Base-by-base conservation (phyloP, 2,797 vertebrate species). In the Adrianichthys oophorus region DNA sequence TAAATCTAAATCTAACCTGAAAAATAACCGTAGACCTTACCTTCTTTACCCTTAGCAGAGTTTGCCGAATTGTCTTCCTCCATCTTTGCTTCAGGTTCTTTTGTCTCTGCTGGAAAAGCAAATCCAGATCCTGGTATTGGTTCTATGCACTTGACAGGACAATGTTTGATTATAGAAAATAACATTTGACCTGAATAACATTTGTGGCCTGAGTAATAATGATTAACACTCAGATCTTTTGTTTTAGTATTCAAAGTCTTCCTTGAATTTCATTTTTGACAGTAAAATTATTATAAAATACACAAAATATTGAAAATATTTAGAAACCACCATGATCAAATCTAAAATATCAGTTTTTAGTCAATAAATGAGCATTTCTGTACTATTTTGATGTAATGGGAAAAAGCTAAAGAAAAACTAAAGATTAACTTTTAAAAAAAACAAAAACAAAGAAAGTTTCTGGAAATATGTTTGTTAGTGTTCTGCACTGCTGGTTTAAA, bases 11-110 rank as follows among this genome's bases (percentile, higher is more conserved):
- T 66, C 29, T 21, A 56, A 65, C 49, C 59, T 43, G 24, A 62
- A 19, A 14, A 65, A 72, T 73, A 67, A 54, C 10, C 10, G 32
- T 3, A 17, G 41, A 73, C 70, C 77, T 74, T 83, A 87, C 89
- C 86, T 70, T 85, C 74, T 70, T 82, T 80, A 29, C 85, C 80
- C 51, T 74, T 68, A 13, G 60, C 61, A 68, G 61, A 37, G 43
- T 61, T 68, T 7, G 51, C 67, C 41, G 68, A 37, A 29, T 68
- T 45, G 4, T 74, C 54, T 0, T 80, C 73, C 17, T 80, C 76
- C 43, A 52, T 63, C 65, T 80, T 72, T 4, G 45, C 12, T 45
- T 63, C 65, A 68, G 66, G 52, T 64, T 66, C 42, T 64, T 75
- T 73, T 55, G 76, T 72, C 24, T 79, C 80, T 54, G 61, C 68